Evolutionary conservation across 2,888 invertebrate species (phyloP).

Genomic region (Metallyticus violacea): DNA sequence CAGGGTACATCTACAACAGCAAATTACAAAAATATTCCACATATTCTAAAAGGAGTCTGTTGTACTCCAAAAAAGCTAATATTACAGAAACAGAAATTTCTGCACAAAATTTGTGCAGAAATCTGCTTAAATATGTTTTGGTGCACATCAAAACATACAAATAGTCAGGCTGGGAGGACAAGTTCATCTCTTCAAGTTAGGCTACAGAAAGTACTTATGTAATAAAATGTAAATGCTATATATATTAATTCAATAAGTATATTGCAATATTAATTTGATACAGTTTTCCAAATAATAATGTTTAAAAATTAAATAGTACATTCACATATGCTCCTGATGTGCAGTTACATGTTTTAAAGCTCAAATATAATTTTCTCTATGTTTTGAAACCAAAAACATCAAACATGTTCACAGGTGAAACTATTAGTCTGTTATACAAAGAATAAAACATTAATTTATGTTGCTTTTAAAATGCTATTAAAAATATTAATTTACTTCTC

Average conservation of each 20-base stretch:
- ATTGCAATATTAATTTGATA: not conserved
- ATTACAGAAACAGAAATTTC: not conserved
- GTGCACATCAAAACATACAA: not conserved
- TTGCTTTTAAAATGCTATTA: not conserved
- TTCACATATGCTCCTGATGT: not conserved
- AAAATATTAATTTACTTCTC: not conserved
- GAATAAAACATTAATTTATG: too few relatives aligned
- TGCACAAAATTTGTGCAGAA: not conserved
- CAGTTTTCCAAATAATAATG: not conserved
- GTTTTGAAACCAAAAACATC: not conserved
- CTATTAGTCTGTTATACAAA: too few relatives aligned
- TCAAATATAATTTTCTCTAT: not conserved
- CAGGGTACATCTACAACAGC: not conserved
- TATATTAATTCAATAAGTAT: not conserved
- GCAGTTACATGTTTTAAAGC: not conserved
- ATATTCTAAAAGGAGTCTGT: not conserved
- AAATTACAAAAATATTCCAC: not conserved
- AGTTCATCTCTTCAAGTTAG: not conserved
- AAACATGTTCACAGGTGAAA: too few relatives aligned
- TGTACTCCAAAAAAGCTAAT: not conserved
- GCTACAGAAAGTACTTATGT: too few relatives aligned
- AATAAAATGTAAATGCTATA: too few relatives aligned
- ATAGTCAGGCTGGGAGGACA: not conserved
- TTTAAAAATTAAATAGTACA: not conserved
- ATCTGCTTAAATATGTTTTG: not conserved